Conservation (phyloP, 2,888 invertebrate genomes). For the Scelioninae gen. 1 region DNA sequence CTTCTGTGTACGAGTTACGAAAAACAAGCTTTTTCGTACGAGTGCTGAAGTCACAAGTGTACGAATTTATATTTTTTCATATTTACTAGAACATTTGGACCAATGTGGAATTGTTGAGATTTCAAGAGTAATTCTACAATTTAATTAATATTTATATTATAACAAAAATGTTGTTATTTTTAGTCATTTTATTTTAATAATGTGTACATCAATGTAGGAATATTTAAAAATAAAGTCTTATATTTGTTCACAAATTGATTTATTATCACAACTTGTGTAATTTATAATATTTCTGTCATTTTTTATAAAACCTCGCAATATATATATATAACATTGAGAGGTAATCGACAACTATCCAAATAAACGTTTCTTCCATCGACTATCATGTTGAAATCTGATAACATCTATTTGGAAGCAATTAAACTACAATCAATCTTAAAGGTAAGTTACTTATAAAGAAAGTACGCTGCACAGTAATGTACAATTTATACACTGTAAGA, state of each 20-base stretch:
- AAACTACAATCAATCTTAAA: constrained; percentile 21
- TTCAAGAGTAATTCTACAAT: background rate
- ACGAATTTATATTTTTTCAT: too few species aligned
- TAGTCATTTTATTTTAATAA: too few species aligned
- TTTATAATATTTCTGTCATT: background rate
- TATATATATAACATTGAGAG: constrained; percentile 21
- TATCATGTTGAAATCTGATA: background rate
- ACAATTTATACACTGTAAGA: constrained; percentile 51
- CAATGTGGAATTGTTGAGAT: too few species aligned
- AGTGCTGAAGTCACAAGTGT: too few species aligned
- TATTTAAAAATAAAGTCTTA: background rate
- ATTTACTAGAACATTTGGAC: too few species aligned
- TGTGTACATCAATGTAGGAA: background rate
- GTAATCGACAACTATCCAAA: background rate
- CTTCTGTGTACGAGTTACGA: too few species aligned
- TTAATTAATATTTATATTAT: background rate
- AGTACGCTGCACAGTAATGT: constrained; percentile 52
- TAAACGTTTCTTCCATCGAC: background rate
- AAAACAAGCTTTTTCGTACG: too few species aligned
- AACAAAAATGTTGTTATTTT: background rate
- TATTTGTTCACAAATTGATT: constrained; percentile 25
- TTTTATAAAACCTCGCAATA: constrained; percentile 12
- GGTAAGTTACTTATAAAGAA: constrained; percentile 37
- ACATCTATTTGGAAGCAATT: constrained; percentile 37
- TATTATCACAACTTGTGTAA: constrained; percentile 21